Conservation (phyloP, 2,113 vertebrate genomes). For the Perca flavescens region DNA sequence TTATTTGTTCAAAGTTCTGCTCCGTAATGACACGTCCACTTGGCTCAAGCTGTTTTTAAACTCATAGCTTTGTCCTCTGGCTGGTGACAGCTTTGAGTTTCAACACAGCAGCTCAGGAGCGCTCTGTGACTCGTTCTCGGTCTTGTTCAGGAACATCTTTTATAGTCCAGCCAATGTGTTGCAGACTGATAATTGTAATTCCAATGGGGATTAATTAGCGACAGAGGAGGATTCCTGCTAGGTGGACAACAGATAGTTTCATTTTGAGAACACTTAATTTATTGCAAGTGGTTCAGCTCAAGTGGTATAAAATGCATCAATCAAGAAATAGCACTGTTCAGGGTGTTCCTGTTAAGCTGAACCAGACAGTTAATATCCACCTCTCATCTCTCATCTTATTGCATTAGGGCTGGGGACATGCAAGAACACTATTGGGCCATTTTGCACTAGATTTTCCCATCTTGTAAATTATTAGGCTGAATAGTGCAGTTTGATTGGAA, state of each 20-base stretch:
- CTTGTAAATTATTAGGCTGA: slow-evolving; percentile 38
- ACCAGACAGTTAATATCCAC: slow-evolving; percentile 18
- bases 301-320: slow-evolving; percentile 67
- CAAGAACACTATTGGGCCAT: slow-evolving; percentile 28
- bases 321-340: slow-evolving; percentile 53
- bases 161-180: slow-evolving; percentile 52
- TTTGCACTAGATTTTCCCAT: slow-evolving; percentile 47
- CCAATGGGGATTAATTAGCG: slow-evolving; percentile 65
- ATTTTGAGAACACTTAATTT: slow-evolving; percentile 54
- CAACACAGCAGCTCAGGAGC: not conserved
- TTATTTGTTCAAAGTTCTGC: not conserved
- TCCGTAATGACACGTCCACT: not conserved
- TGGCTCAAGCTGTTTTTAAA: not conserved
- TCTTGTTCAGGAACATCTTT: slow-evolving; percentile 35
- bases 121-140: not conserved
- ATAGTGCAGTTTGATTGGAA: slow-evolving; percentile 47
- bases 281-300: slow-evolving; percentile 51
- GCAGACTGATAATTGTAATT: slow-evolving; percentile 63
- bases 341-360: not conserved
- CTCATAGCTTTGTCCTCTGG: slow-evolving; percentile 22
- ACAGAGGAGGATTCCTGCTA: slow-evolving; percentile 23
- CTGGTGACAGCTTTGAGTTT: slow-evolving; percentile 33
- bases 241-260: slow-evolving; percentile 57
- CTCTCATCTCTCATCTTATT: slow-evolving; percentile 22
- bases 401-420: slow-evolving; percentile 10